Evolutionary conservation across 2,113 vertebrate species (phyloP).

Genomic region (Phyllostomus discolor): DNA sequence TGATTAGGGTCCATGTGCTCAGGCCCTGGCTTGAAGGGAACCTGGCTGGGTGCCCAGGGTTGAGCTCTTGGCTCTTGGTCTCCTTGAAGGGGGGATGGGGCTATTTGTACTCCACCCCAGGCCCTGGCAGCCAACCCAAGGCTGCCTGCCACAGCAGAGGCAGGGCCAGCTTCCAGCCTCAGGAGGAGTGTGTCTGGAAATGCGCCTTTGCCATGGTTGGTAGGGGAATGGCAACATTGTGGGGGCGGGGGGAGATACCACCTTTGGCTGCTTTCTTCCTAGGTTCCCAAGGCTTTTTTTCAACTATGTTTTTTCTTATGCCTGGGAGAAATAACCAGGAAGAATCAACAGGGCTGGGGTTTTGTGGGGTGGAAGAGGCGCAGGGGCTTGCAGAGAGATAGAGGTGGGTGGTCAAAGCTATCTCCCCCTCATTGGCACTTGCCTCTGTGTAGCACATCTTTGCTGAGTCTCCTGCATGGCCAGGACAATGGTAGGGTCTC

Average conservation of each 20-base stretch:
- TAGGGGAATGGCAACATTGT: background rate
- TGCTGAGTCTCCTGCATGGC: accelerated
- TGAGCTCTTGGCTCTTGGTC: constrained; percentile 40
- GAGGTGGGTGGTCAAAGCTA: background rate
- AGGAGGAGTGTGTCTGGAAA: constrained; percentile 20
- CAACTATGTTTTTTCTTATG: accelerated
- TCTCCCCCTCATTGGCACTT: background rate
- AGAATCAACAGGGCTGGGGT: background rate
- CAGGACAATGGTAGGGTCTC: background rate
- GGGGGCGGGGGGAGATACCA: no score
- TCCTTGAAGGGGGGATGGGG: background rate
- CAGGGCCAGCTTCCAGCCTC: constrained; percentile 23
- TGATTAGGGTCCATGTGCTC: constrained; percentile 32
- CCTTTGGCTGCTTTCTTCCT: background rate
- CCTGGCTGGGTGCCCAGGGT: constrained; percentile 36
- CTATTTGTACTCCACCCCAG: constrained; percentile 32
- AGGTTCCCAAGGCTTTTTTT: background rate
- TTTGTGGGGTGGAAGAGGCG: background rate
- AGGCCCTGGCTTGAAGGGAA: constrained; percentile 33
- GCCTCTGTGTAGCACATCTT: background rate
- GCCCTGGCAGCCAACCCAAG: constrained; percentile 32
- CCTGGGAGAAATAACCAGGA: background rate
- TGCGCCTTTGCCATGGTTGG: background rate
- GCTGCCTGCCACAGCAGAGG: constrained; percentile 48
- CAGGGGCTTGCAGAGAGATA: background rate